These are phyloP conservation scores for Stegodyphus mimosarum DNA, from an alignment of 1,140 invertebrate genomes.

Conservation along the genomic window DNA sequence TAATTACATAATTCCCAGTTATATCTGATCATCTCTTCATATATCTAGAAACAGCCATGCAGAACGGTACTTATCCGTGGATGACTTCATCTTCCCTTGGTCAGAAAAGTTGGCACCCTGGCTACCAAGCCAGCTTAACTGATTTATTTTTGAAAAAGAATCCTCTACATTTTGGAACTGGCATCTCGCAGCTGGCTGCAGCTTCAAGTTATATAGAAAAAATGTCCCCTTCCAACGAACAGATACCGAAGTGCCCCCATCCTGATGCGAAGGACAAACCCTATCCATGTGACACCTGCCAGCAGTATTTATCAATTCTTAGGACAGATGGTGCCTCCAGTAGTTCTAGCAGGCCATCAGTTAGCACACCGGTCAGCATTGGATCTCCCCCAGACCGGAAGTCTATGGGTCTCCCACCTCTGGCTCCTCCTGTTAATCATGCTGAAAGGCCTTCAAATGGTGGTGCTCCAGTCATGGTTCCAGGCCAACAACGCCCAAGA, in stretches of 20 bases:
- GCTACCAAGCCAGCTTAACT: constrained; percentile 63
- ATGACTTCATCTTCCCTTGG: constrained; percentile 59
- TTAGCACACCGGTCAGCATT: constrained; percentile 52
- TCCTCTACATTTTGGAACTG: constrained; percentile 61
- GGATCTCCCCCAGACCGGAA: constrained; percentile 56
- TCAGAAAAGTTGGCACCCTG: constrained; percentile 61
- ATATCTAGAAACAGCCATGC: constrained; percentile 54
- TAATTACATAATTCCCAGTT: constrained; percentile 8
- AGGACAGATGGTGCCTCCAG: constrained; percentile 61
- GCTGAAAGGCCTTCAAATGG: constrained; percentile 40
- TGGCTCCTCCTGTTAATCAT: constrained; percentile 38
- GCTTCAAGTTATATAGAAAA: constrained; percentile 64
- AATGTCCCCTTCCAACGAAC: constrained; percentile 61
- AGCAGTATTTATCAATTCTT: constrained; percentile 60
- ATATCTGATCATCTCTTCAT: neutral
- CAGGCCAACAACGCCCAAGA: constrained; percentile 55
- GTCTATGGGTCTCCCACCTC: constrained; percentile 44
- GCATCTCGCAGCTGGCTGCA: constrained; percentile 64
- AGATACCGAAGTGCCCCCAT: constrained; percentile 61
- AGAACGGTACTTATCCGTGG: constrained; percentile 63
- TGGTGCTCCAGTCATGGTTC: constrained; percentile 21
- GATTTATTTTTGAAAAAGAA: constrained; percentile 64
- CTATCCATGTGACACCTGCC: constrained; percentile 62
- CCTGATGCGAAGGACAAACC: constrained; percentile 62
- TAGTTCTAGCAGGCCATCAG: constrained; percentile 47